Conservation (phyloP, 1,140 invertebrate species). For the Pteromalus puparum region DNA sequence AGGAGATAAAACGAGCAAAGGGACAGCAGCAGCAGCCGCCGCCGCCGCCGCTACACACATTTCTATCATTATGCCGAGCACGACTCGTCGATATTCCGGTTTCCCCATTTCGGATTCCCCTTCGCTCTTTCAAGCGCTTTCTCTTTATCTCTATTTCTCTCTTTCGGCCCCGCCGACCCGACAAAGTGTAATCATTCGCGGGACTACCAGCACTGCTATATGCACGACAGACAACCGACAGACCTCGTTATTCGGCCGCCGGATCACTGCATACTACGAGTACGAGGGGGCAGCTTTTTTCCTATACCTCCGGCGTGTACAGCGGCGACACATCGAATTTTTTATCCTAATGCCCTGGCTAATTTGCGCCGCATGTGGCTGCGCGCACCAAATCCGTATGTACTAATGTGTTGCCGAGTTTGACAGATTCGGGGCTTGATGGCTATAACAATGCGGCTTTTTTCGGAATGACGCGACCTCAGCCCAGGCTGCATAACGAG, state of each 20-base stretch:
- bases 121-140: neutral
- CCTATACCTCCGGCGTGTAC: neutral
- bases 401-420: too few relatives aligned
- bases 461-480: too few relatives aligned
- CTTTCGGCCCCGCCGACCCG: conserved; percentile 9
- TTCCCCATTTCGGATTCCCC: conserved; percentile 58
- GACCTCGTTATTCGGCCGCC: conserved; percentile 39
- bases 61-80: conserved; percentile 60
- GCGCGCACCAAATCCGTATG: too few relatives aligned
- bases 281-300: neutral
- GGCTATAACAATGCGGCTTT: too few relatives aligned
- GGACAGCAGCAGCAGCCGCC: neutral
- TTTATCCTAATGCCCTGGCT: conserved; percentile 19
- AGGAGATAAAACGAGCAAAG: conserved; percentile 8
- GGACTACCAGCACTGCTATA: neutral
- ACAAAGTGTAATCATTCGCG: conserved; percentile 30
- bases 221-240: conserved; percentile 17
- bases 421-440: too few relatives aligned
- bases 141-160: conserved; percentile 19
- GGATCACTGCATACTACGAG: conserved; percentile 16
- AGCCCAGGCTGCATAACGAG: too few relatives aligned
- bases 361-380: conserved; percentile 2
- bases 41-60: conserved; percentile 47
- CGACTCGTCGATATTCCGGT: conserved; percentile 60
- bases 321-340: conserved; percentile 27